A percentile compares a stretch with the other conserved stretches of the same genome.
Conservation (phyloP, 2,113 vertebrate species). For the Potamarius usumacintae region DNA sequence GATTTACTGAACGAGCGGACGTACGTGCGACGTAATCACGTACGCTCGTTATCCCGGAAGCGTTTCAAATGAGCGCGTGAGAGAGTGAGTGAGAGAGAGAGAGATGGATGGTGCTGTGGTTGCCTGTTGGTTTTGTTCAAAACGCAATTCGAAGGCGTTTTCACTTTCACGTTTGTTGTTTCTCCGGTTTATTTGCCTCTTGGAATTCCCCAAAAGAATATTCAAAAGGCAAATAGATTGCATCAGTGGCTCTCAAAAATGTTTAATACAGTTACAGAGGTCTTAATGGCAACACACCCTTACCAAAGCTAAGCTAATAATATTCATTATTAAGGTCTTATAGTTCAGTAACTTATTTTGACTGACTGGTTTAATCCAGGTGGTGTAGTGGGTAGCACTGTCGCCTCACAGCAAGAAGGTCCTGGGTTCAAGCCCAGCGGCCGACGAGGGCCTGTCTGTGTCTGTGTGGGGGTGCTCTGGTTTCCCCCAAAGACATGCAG, state of each 20-base stretch:
- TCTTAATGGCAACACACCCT: not conserved
- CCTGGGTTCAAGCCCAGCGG: too few species aligned
- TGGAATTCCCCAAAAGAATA: not conserved
- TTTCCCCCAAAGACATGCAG: too few species aligned
- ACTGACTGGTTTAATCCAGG: too few species aligned
- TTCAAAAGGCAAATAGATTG: not conserved
- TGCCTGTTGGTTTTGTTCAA: not conserved
- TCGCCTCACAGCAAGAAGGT: too few species aligned
- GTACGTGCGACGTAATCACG: constrained; percentile 15
- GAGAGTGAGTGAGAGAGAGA: not conserved
- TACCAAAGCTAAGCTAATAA: not conserved
- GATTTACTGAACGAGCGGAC: not conserved
- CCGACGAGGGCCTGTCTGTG: too few species aligned
- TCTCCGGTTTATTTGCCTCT: not conserved
- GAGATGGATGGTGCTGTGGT: not conserved
- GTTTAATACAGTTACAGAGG: not conserved
- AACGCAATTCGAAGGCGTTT: not conserved
- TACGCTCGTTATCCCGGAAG: constrained; percentile 17
- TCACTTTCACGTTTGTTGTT: too few species aligned
- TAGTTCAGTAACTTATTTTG: too few species aligned
- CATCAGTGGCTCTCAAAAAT: not conserved
- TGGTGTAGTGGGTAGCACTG: too few species aligned
- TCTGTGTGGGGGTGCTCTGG: too few species aligned
- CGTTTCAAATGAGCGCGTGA: not conserved
- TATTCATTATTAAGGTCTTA: not conserved